A percentile compares a stretch with the other conserved stretches of the same genome.
Conservation (phyloP, 2,888 invertebrate genomes). For the Plemyria rubiginata region DNA sequence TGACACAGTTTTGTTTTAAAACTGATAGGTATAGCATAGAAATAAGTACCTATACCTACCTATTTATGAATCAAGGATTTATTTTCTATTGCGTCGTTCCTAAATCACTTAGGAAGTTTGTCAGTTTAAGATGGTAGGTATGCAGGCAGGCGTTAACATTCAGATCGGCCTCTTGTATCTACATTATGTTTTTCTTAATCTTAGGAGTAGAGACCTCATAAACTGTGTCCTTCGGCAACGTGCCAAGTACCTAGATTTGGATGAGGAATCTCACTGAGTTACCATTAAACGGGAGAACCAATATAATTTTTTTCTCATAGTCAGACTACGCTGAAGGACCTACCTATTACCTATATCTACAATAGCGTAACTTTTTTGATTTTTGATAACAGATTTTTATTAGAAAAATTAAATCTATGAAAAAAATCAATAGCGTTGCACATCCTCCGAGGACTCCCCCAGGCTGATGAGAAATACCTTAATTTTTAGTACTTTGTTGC, state of each 20-base stretch:
- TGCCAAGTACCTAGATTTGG: conserved; percentile 38
- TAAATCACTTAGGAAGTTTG: neutral
- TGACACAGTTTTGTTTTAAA: no score
- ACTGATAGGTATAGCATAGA: neutral
- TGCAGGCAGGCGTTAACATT: conserved; percentile 3
- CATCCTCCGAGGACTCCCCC: no score
- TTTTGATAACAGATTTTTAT: no score
- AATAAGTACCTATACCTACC: no score
- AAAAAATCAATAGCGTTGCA: no score
- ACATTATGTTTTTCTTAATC: conserved; percentile 26
- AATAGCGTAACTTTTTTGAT: no score
- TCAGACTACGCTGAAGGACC: neutral
- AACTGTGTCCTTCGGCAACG: conserved; percentile 38
- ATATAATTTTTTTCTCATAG: conserved; percentile 15
- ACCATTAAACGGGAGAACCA: conserved; percentile 9
- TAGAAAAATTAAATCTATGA: no score
- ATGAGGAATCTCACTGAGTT: conserved; percentile 11
- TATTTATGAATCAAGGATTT: no score
- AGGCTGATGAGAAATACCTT: no score
- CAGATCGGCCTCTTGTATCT: conserved; percentile 9
- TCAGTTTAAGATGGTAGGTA: conserved; percentile 4
- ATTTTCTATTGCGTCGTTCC: neutral
- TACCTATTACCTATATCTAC: no score
- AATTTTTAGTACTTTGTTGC: no score
- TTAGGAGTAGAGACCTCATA: conserved; percentile 31